Base-by-base conservation (phyloP, 2,888 invertebrate species). In the Lasioglossum morio region DNA sequence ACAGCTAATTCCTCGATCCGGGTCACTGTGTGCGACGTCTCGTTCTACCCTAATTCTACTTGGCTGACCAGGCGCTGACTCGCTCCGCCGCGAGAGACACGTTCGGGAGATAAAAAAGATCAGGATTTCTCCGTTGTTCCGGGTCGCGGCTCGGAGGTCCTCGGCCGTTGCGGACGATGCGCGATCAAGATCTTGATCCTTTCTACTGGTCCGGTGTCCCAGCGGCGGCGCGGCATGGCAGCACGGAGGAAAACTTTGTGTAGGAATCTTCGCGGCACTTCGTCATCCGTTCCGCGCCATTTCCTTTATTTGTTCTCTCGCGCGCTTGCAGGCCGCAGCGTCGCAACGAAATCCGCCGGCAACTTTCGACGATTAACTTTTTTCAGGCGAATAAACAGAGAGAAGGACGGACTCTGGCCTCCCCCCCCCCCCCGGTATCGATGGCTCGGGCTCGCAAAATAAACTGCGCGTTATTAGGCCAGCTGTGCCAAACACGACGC, bases 281-380 rank as follows among this genome's bases (percentile, higher is more conserved):
- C 75, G 88, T 86, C 88, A 88, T 89, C 88, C 74, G 89, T 88
- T 87, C 90, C 86, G 84, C 87, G 83, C 84, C 88, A 90, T 90
- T 87, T 87, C 87, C 89, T 78, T 72, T 82, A 80, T 85, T 86
- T 83, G 80, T 78, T 63, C 87, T 46, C 72, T 82, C 82, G 63
- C 82, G 69, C 77, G 30, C 40, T 8, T 43, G n/a, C 53, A 2
- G 53, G 23, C 53, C 23, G 23, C 53, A 10, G 53, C 53, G 53
- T 23, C 5, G 53, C 53, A n/a, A 77, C 57, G 72, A 72, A 69
- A 83, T 82, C 73, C 81, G 19, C 82, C 87, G 81, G 85, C 77
- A 85, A 88, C 85, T 88, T 85, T 84, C 77, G 74, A 14, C 88
- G 87, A 88, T 88, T 87, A 87, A 88, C 81, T 88, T 87, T 87